Base-by-base conservation (phyloP, 2,888 invertebrate genomes). In the Phytoseiulus persimilis region DNA sequence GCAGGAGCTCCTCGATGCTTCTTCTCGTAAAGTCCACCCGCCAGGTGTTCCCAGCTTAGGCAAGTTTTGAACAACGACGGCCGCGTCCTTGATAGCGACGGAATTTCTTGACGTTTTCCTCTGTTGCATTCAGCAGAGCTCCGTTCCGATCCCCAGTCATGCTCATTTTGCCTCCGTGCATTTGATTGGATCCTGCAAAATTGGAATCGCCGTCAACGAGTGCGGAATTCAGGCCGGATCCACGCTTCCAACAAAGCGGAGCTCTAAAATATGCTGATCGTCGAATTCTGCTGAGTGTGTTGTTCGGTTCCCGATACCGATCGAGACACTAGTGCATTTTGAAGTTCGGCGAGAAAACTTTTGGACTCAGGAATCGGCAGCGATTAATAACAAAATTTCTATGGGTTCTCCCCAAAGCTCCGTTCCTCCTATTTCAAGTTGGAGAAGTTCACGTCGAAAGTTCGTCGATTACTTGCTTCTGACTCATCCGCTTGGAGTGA, bases 61-160 rank as follows among this genome's bases (percentile, higher is more conserved):
- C 18, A 6, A 65, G 14, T 65, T 87, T 87, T 11, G 87, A 45
- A 87, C 87, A 87, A 9, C 87, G 32, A 31, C 87, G 32, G n/a
- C 39, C 31, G 28, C 87, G 87, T 23, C 87, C 87, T 31, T 87
- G 87, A 32, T 87, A 87, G 14, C 87, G 87, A 39, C 87, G 87
- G 32, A 87, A 3, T 33, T 45, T 87, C n/a, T 45, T 33, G 32
- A 87, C 87, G 33, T 87, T 31, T 32, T 87, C 87, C 33, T 87
- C 87, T 33, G n/a, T 87, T n/a, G 87, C 87, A 39, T 87, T 45
- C 3, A 87, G 87, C 32, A 87, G 39, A 32, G 87, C 32, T n/a
- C 87, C 33, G 33, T 87, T 87, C 39, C 87, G 87, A 33, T 87
- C 87, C 6, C 87, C 87, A 31, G 87, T 87, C 87, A 87, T 87